Evolutionary conservation across 2,888 invertebrate species (phyloP), one percentile per base, ranked within the genome.

Genomic region (Erannis defoliaria): DNA sequence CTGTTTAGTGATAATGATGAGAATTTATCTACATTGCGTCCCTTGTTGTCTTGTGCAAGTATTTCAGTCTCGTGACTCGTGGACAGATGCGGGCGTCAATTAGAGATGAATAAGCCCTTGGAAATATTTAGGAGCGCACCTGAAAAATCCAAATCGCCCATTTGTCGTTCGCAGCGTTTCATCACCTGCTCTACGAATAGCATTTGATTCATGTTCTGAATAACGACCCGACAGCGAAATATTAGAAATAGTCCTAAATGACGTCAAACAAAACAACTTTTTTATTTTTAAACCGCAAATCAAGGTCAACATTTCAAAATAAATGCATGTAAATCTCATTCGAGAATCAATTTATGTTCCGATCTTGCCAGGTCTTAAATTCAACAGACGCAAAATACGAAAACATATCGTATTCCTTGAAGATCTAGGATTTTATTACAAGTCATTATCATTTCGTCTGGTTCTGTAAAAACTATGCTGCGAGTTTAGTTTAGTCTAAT

Each of bases 191-290:
- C 82, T 69, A 82, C 81, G 82, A 88, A 85, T 88, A 91, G 82
- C 73, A 69, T 80, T 88, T 89, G 91, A 92, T 87, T 92, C 92
- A 92, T 81, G 76, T 74, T 70, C 72, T 73, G 73, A 70, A 76
- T 72, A 75, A 71, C 70, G 70, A 70, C 74, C 75, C 69, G 72
- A 74, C 76, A 37, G 76, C 78, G 76, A 72, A 77, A 71, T 75
- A 80, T 78, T 83, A 72, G 76, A 86, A 89, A 91, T 89, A 88
- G 85, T 81, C 53, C 58, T 72, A 68, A 61, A 72, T 88, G 88
- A 88, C 90, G 89, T 89, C 89, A 88, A 85, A 82, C 78, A 78
- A 80, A 71, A 78, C 72, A 73, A 71, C 74, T 80, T 79, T 81
- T 78, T 79, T 81, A 80, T 82, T 85, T 74, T 72, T 72, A 74